Base-by-base conservation (phyloP, 2,888 invertebrate genomes). In the Elysia crispata region DNA sequence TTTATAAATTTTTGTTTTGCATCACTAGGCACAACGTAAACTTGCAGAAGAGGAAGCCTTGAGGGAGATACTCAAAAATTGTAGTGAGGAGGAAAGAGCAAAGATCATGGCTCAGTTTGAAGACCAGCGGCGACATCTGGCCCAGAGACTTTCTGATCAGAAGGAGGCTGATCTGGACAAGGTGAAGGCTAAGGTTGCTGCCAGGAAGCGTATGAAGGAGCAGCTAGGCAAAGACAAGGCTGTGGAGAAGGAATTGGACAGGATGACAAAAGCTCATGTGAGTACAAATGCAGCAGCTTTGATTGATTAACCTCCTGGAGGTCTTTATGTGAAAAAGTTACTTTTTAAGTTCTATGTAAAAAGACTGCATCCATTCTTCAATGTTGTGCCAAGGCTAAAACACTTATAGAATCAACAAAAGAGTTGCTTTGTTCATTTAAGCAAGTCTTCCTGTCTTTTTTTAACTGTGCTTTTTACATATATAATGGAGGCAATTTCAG, bases 131-230 rank as follows among this genome's bases (percentile, higher is more conserved):
- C 83, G 85, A 31, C 83, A 83, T 54, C 72, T 88, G 76, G 81
- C 85, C 76, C 82, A 70, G 64, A 81, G 85, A 20, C 82, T 85
- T 64, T 85, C 86, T 3, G 72, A 76, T 1, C 54, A 76, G 57
- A 86, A 87, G 15, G 81, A 85, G 64, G 76, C 82, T 50, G 75
- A 76, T n/a, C 25, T 31, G 25, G 91, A 91, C 84, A 86, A 86
- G 75, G 83, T 90, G 41, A 85, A 87, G 49, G 89, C 90, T 15
- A 90, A 90, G 81, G 83, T 91, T 60, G 90, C 89, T 0, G 90
- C 90, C 8, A 85, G 87, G n/a, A 90, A 89, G 83, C 85, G 90
- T n/a, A 87, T 91, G 86, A 84, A 85, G 67, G 90, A 90, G 77
- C 90, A 90, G 81, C 82, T 89, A 50, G 86, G 82, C 33, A 88